Conservation (phyloP, 2,888 invertebrate genomes). For the Dichetophora obliterata region DNA sequence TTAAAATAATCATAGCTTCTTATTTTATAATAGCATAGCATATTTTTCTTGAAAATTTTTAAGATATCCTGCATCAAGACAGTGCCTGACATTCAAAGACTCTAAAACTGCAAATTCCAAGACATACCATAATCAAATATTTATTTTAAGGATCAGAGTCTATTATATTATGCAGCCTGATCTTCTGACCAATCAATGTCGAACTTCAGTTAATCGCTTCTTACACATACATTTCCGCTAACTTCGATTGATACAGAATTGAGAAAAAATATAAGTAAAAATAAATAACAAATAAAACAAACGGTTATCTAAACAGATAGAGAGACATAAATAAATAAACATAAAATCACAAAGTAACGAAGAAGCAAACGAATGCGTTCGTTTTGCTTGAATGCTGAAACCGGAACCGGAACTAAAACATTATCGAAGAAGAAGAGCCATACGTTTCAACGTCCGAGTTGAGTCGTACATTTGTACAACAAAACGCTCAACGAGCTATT, state of each 20-base stretch:
- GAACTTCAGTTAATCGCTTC: slow-evolving; percentile 28
- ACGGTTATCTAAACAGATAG: not conserved
- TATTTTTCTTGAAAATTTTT: no score
- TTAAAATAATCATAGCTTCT: no score
- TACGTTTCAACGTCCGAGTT: not conserved
- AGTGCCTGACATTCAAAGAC: no score
- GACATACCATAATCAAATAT: not conserved
- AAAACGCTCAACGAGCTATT: not conserved
- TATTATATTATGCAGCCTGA: no score
- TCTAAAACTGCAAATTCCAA: not conserved
- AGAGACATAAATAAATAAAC: not conserved
- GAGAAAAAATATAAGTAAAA: not conserved
- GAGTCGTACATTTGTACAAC: slow-evolving; percentile 4
- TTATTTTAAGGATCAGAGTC: no score
- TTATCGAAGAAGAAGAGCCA: slow-evolving; percentile 25
- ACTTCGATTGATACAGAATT: not conserved
- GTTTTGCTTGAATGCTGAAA: slow-evolving; percentile 33
- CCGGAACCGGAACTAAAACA: slow-evolving; percentile 42
- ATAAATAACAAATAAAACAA: slow-evolving; percentile 15
- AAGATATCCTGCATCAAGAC: no score
- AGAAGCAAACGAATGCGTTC: slow-evolving; percentile 19
- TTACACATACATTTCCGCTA: slow-evolving; percentile 18
- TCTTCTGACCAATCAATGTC: slow-evolving; percentile 5
- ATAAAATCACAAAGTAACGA: not conserved
- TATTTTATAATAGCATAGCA: no score